Percentiles rank a stretch among this genome's conserved stretches.
Conservation (phyloP, 2,888 invertebrate species). For the Tipula vernalis region DNA sequence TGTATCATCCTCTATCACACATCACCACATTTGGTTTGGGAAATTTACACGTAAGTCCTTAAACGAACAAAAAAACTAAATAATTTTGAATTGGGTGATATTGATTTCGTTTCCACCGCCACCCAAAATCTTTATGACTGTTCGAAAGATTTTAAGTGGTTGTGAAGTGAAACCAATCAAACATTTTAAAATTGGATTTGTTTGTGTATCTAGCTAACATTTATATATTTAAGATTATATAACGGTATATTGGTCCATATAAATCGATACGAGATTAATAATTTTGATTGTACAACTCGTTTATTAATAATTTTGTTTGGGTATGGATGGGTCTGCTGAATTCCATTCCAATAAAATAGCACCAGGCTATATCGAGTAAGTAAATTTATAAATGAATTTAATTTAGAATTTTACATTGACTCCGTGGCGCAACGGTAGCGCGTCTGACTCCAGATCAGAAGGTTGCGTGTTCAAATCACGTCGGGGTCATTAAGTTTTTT, state of each 20-base stretch:
- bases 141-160: not conserved
- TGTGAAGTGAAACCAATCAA: not conserved
- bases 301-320: no score
- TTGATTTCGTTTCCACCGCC: not conserved
- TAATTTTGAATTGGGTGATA: not conserved
- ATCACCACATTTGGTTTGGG: not conserved
- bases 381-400: not conserved
- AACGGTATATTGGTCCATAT: not conserved
- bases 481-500: constrained; percentile 12
- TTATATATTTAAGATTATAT: not conserved
- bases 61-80: not conserved
- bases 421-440: constrained; percentile 16
- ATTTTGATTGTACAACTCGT: not conserved
- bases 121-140: not conserved
- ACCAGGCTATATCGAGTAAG: no score
- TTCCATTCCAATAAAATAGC: no score
- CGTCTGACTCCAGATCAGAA: constrained; percentile 16
- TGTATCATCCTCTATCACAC: not conserved
- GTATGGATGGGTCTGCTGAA: no score
- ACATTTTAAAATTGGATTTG: not conserved
- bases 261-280: not conserved
- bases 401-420: not conserved
- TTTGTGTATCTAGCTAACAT: not conserved
- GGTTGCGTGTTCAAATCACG: constrained; percentile 17
- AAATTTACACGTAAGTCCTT: not conserved